Percentiles rank a stretch among this genome's conserved stretches.
Evolutionary conservation across 30 jellyfish, hydroid and myxozoan genomes (phyloP).

Genomic region (Aurelia aurita complex sp. Pacific): DNA sequence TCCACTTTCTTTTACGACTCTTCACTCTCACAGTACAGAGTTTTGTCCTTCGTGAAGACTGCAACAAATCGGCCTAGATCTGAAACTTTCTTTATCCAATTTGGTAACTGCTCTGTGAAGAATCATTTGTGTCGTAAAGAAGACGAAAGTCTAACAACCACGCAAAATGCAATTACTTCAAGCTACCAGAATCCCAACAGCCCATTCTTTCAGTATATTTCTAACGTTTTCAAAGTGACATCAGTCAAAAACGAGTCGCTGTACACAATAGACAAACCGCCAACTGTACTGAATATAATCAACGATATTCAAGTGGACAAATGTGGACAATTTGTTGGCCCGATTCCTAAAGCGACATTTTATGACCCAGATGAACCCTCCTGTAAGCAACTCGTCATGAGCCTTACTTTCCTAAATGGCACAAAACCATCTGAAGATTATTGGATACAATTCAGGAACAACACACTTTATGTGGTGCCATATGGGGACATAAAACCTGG

Average conservation of each 20-base stretch:
- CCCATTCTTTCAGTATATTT: slow-evolving; percentile 7
- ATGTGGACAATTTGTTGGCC: slow-evolving; percentile 17
- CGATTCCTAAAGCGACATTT: slow-evolving; percentile 29
- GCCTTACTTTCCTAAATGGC: slow-evolving; percentile 15
- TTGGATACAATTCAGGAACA: slow-evolving; percentile 25
- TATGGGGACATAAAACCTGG: slow-evolving; percentile 29
- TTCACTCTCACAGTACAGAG: slow-evolving; percentile 62
- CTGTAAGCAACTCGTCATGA: background rate
- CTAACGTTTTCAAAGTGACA: background rate
- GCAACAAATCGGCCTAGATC: slow-evolving; percentile 27
- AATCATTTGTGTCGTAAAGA: slow-evolving; percentile 38
- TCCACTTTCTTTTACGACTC: slow-evolving; percentile 41
- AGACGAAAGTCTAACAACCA: slow-evolving; percentile 5
- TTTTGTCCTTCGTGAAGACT: slow-evolving; percentile 24
- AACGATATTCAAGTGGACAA: slow-evolving; percentile 7
- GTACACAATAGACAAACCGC: slow-evolving; percentile 42
- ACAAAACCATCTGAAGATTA: slow-evolving; percentile 21
- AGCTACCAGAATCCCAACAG: background rate
- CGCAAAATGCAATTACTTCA: background rate
- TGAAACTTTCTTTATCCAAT: slow-evolving; percentile 30
- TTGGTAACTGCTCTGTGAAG: slow-evolving; percentile 68
- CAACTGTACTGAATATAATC: slow-evolving; percentile 9
- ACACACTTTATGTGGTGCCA: slow-evolving; percentile 51
- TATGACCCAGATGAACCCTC: slow-evolving; percentile 26
- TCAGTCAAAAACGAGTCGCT: slow-evolving; percentile 28